Percentiles rank a stretch among this genome's conserved stretches.
These are phyloP conservation scores for Aphidius gifuensis DNA, from an alignment of 1,140 invertebrate genomes.

Conservation along the genomic window DNA sequence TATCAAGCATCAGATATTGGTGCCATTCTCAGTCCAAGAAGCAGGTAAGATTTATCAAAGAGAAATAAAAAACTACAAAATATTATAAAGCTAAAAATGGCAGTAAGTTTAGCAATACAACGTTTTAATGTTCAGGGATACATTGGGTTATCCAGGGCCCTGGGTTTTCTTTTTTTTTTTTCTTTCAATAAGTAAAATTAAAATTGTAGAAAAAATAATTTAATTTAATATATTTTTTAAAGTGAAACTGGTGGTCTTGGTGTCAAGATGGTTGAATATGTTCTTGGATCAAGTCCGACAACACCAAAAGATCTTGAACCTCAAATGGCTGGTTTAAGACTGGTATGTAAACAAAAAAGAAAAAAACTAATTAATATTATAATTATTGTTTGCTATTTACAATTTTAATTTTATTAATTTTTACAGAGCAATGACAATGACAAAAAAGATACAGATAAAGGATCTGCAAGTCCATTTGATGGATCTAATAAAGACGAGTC, in stretches of 20 bases:
- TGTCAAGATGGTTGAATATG: slow-evolving; percentile 98
- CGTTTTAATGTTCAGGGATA: background rate
- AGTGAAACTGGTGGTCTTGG: slow-evolving; percentile 78
- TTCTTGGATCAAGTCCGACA: slow-evolving; percentile 87
- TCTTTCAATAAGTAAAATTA: too few species aligned
- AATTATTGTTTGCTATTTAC: too few species aligned
- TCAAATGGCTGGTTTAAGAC: slow-evolving; percentile 69
- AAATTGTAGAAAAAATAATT: too few species aligned
- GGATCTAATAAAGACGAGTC: slow-evolving; percentile 60
- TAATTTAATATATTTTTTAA: slow-evolving; percentile 25
- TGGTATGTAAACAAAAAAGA: slow-evolving; percentile 52
- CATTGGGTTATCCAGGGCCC: too few species aligned
- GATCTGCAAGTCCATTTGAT: slow-evolving; percentile 52
- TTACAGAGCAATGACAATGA: slow-evolving; percentile 49
- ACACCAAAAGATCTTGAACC: slow-evolving; percentile 67
- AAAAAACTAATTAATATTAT: slow-evolving; percentile 12
- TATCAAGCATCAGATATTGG: slow-evolving; percentile 54
- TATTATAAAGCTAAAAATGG: too few species aligned
- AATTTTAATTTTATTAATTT: slow-evolving; percentile 1
- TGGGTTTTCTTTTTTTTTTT: too few species aligned
- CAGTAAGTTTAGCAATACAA: too few species aligned
- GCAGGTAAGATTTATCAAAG: slow-evolving; percentile 39
- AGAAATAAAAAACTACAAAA: background rate
- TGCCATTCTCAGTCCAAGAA: slow-evolving; percentile 52
- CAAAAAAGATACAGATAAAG: slow-evolving; percentile 56